Percentiles rank a stretch among this genome's conserved stretches.
Evolutionary conservation across 2,888 invertebrate species (phyloP).

Genomic region (Temnothorax ravouxi): DNA sequence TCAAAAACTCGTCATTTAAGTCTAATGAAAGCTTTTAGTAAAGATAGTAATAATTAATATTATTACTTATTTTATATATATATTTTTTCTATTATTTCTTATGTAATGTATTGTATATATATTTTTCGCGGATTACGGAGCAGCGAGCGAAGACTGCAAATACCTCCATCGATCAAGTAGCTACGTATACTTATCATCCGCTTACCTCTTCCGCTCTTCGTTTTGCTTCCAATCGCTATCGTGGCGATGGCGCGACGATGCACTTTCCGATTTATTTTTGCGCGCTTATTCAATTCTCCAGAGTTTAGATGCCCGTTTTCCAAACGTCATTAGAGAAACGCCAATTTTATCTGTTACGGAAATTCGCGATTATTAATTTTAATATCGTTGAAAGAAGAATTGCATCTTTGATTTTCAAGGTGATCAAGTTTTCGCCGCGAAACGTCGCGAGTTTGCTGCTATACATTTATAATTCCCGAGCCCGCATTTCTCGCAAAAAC

Average conservation of each 20-base stretch:
- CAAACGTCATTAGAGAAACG: neutral
- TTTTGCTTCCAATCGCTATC: neutral
- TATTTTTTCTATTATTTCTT: neutral
- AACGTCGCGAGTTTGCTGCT: neutral
- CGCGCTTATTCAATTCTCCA: neutral
- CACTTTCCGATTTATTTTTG: neutral
- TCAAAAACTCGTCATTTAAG: neutral
- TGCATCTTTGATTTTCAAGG: neutral
- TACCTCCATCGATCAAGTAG: neutral
- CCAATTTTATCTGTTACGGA: neutral
- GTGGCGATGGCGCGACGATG: constrained; percentile 11
- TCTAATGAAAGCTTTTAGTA: neutral
- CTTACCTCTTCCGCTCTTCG: neutral
- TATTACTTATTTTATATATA: neutral
- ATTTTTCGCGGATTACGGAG: neutral
- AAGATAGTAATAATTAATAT: too few species aligned
- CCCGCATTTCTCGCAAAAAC: neutral
- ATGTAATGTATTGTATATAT: neutral
- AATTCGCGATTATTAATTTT: neutral
- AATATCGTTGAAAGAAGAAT: neutral
- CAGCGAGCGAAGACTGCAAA: neutral
- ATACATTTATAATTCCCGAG: neutral
- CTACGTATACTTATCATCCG: neutral
- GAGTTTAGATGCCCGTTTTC: neutral
- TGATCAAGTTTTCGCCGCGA: neutral